Percentiles rank a stretch among this genome's conserved stretches.
Conservation (phyloP, 2,113 vertebrate species). For the Gallinago paraguaiae region DNA sequence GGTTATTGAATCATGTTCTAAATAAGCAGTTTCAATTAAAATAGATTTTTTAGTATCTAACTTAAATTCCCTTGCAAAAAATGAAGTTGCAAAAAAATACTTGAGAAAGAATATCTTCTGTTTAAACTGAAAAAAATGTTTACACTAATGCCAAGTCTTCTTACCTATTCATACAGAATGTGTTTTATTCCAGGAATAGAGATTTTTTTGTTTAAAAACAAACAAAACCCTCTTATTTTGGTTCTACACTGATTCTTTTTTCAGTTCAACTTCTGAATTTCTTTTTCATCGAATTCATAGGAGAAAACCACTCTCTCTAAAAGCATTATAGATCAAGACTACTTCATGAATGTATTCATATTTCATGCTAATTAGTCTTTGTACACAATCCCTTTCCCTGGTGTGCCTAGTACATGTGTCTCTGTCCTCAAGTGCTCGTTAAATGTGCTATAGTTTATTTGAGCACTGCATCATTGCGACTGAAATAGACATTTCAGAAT, state of each 20-base stretch:
- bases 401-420: slow-evolving; percentile 76
- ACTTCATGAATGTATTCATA: slow-evolving; percentile 75
- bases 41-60: neutral
- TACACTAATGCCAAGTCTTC: neutral
- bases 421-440: slow-evolving; percentile 82
- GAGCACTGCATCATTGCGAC: slow-evolving; percentile 64
- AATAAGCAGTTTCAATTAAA: neutral
- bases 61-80: neutral
- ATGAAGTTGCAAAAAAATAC: neutral
- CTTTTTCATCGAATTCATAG: slow-evolving; percentile 57
- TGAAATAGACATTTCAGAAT: slow-evolving; percentile 61
- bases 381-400: slow-evolving; percentile 65
- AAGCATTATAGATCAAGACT: slow-evolving; percentile 74
- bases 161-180: neutral
- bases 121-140: neutral
- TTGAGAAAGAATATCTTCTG: neutral
- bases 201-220: slow-evolving; percentile 21
- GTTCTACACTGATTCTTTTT: slow-evolving; percentile 37
- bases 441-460: slow-evolving; percentile 78
- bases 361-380: slow-evolving; percentile 82
- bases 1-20: neutral
- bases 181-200: neutral
- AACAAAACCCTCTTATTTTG: slow-evolving; percentile 2
- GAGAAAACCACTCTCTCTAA: slow-evolving; percentile 70
- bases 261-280: slow-evolving; percentile 57